These are phyloP conservation scores for Mnemiopsis leidyi DNA, from an alignment of 37 sponge, comb jelly and placozoan species.

Conservation along the genomic window DNA sequence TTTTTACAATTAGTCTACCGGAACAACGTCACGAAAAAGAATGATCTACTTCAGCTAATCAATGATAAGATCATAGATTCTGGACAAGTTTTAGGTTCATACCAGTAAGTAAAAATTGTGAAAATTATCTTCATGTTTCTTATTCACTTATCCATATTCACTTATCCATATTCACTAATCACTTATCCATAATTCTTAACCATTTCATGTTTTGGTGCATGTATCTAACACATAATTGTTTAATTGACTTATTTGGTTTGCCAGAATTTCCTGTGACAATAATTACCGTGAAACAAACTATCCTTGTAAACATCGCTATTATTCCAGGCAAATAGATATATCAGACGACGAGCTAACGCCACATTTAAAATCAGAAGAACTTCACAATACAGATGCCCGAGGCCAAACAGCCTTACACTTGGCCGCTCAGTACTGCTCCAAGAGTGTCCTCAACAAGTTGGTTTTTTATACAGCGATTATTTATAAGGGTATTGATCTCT, in stretches of 20 bases:
- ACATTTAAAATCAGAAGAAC: background rate
- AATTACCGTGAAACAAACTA: too few species aligned
- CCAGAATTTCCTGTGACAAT: too few species aligned
- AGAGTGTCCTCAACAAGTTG: background rate
- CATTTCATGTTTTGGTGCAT: too few species aligned
- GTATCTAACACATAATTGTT: too few species aligned
- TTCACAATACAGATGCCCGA: background rate
- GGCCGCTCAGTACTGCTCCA: background rate
- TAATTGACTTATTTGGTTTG: too few species aligned
- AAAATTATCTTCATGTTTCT: too few species aligned
- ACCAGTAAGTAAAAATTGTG: background rate
- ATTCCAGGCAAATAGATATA: constrained; percentile 5
- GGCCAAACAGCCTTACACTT: background rate
- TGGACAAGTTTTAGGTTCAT: background rate
- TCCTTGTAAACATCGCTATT: background rate
- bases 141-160: too few species aligned
- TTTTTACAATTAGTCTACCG: background rate
- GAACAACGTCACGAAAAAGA: background rate
- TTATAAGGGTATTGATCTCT: too few species aligned
- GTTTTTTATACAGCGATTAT: too few species aligned
- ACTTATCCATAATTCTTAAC: too few species aligned
- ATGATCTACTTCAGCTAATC: background rate
- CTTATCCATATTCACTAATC: too few species aligned
- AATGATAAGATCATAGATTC: background rate
- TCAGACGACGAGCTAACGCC: background rate